Evolutionary conservation across 2,888 invertebrate species (phyloP).

Genomic region (Philaethria dido): DNA sequence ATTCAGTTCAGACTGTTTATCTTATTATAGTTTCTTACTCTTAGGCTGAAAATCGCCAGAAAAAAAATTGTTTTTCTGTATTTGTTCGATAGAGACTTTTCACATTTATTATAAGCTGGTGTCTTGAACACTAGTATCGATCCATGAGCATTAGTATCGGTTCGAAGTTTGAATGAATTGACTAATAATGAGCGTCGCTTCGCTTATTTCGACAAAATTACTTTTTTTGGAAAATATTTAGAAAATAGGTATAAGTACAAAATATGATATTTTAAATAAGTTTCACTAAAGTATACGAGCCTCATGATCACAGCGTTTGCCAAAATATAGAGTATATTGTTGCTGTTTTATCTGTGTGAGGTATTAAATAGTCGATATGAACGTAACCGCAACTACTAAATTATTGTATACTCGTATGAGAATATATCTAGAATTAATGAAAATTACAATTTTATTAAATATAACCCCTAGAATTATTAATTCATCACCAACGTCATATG

Average conservation of each 20-base stretch:
- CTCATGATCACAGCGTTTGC: slow-evolving; percentile 11
- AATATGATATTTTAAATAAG: neutral
- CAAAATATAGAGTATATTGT: slow-evolving; percentile 1
- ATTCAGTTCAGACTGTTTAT: no score
- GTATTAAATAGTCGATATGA: slow-evolving; percentile 16
- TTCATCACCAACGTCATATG: neutral
- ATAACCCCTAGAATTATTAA: neutral
- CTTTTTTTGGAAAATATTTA: no score
- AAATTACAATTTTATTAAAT: neutral
- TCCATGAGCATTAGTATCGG: no score
- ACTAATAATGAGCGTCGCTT: no score
- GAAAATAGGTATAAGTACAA: neutral
- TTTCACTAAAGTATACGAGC: neutral
- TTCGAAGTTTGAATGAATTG: no score
- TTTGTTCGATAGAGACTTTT: no score
- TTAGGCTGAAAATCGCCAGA: no score
- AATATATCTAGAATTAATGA: neutral
- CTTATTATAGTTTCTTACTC: no score
- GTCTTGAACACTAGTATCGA: no score
- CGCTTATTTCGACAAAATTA: no score
- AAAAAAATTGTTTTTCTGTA: no score
- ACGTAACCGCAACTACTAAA: slow-evolving; percentile 19
- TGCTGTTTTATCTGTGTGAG: slow-evolving; percentile 8
- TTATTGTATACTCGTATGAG: slow-evolving; percentile 9
- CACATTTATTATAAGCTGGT: no score